Evolutionary conservation across 2,888 invertebrate genomes (phyloP).

Genomic region (Drosophila neonasuta): DNA sequence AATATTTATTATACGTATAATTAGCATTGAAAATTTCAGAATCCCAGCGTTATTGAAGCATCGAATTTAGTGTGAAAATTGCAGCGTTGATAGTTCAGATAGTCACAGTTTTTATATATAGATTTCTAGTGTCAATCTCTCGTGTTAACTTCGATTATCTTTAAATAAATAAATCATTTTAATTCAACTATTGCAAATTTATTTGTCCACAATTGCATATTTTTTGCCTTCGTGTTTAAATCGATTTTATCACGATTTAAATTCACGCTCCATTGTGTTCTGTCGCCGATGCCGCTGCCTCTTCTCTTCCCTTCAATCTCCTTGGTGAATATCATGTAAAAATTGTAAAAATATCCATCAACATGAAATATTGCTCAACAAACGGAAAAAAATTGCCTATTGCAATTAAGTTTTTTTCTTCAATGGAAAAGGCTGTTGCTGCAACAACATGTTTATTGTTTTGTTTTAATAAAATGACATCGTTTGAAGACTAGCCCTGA

Average conservation of each 20-base stretch:
- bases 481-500: slow-evolving; percentile 1
- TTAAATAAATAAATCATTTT: background rate
- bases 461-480: background rate
- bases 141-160: background rate
- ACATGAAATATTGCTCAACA: background rate
- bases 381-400: background rate
- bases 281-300: background rate
- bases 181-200: background rate
- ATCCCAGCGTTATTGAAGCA: no score
- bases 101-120: no score
- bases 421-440: background rate
- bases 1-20: no score
- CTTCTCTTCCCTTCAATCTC: background rate
- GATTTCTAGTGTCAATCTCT: background rate
- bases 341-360: slow-evolving; percentile 17
- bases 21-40: no score
- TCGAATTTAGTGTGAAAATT: no score
- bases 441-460: slow-evolving; percentile 10
- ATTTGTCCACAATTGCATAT: background rate
- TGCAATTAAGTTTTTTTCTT: slow-evolving; percentile 35
- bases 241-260: background rate
- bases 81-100: no score
- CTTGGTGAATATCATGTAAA: slow-evolving; percentile 10
- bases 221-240: background rate
- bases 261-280: slow-evolving; percentile 3